phyloP scores from a whole-genome alignment of 2,888 invertebrate species.

The Nipponacmea schrenckii region DNA sequence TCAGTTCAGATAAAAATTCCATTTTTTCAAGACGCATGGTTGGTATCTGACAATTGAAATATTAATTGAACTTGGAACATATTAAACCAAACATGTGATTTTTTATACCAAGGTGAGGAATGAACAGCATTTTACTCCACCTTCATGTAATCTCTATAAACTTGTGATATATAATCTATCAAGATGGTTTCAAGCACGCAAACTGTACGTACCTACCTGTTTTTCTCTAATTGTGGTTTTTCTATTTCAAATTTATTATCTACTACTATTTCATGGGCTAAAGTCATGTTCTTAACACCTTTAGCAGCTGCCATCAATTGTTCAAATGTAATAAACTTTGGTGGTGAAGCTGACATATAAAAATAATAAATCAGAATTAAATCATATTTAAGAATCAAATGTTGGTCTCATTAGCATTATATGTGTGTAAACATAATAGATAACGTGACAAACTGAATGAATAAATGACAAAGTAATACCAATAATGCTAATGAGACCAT shows the following conservation, averaged over 20 bases:
- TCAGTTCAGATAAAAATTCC: conserved; percentile 8
- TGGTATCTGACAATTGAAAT: too few species aligned
- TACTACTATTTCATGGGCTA: conserved; percentile 96
- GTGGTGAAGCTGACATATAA: conserved; percentile 75
- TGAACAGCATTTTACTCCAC: too few species aligned
- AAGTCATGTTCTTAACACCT: conserved; percentile 90
- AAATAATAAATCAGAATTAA: not conserved
- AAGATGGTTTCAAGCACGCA: not conserved
- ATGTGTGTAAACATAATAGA: not conserved
- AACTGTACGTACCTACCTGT: conserved; percentile 71
- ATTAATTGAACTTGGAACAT: too few species aligned
- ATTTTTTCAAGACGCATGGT: too few species aligned
- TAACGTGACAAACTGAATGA: not conserved
- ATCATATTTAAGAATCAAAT: not conserved
- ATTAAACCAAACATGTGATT: too few species aligned
- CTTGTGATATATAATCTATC: not conserved
- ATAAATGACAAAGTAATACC: too few species aligned
- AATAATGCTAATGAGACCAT: too few species aligned
- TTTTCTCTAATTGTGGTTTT: conserved; percentile 81
- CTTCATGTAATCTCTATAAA: not conserved
- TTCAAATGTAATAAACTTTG: conserved; percentile 84
- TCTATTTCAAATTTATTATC: conserved; percentile 90
- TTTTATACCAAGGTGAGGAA: too few species aligned
- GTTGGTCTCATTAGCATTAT: too few species aligned
- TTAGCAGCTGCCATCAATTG: conserved; percentile 90